Conservation (phyloP, 1,140 invertebrate genomes). For the Colletes latitarsis region DNA sequence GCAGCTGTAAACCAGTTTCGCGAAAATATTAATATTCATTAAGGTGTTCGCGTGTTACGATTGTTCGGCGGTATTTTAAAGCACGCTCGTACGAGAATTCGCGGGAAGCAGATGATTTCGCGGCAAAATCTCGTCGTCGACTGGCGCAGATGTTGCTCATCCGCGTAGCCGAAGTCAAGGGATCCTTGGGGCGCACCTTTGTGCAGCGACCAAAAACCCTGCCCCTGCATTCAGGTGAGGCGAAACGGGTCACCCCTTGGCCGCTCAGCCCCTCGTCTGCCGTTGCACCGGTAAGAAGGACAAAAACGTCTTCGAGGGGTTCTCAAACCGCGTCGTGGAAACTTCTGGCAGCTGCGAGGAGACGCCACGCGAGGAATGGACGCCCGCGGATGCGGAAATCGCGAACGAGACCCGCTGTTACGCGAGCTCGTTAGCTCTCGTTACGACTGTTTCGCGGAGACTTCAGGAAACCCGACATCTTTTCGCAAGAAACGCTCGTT, state of each 20-base stretch:
- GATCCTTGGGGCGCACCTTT: conserved; percentile 77
- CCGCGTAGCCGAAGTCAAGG: conserved; percentile 77
- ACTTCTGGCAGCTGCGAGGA: conserved; percentile 28
- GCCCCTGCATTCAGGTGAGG: conserved; percentile 73
- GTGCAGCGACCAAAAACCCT: conserved; percentile 74
- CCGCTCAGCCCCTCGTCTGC: conserved; percentile 38
- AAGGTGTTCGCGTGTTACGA: too few relatives aligned
- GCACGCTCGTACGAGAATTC: not conserved
- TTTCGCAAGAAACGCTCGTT: not conserved
- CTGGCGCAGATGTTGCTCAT: conserved; percentile 78
- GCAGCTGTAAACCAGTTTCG: too few relatives aligned
- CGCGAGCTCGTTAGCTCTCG: not conserved
- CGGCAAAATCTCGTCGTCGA: conserved; percentile 75
- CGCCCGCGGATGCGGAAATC: conserved; percentile 21
- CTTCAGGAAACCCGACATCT: not conserved
- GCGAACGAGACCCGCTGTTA: not conserved
- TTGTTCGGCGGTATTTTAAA: not conserved
- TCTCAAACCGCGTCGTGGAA: conserved; percentile 59
- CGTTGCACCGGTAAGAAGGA: conserved; percentile 62
- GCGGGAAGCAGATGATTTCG: conserved; percentile 54
- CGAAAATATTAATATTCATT: too few relatives aligned
- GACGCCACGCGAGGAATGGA: not conserved
- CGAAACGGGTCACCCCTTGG: conserved; percentile 61
- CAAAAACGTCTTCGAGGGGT: conserved; percentile 78
- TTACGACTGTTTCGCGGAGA: not conserved